Percentiles rank a stretch among this genome's conserved stretches.
Evolutionary conservation across 1,140 invertebrate genomes (phyloP).

Genomic region (Homalodisca vitripennis): DNA sequence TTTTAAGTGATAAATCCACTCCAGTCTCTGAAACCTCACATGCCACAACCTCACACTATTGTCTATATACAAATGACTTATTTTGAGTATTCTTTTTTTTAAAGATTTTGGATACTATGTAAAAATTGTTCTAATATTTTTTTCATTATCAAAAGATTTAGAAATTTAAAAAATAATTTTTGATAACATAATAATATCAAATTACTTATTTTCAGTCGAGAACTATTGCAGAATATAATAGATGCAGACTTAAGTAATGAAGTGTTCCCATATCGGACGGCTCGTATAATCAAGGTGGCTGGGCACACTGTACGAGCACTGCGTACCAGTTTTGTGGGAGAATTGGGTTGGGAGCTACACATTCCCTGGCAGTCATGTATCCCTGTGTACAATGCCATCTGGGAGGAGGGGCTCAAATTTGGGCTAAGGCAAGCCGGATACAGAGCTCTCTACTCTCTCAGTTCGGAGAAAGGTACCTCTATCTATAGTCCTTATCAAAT

Average conservation of each 20-base stretch:
- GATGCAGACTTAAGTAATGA: conserved; percentile 56
- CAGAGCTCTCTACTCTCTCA: conserved; percentile 78
- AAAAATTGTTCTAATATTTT: too few relatives aligned
- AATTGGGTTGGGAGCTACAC: conserved; percentile 86
- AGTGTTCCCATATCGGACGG: conserved; percentile 56
- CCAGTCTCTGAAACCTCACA: too few relatives aligned
- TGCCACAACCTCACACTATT: too few relatives aligned
- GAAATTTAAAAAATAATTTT: too few relatives aligned
- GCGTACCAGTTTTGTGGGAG: conserved; percentile 79
- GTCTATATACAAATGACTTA: too few relatives aligned
- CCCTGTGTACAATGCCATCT: conserved; percentile 60
- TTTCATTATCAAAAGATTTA: too few relatives aligned
- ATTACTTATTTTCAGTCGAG: conserved; percentile 56
- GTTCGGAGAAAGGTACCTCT: conserved; percentile 84
- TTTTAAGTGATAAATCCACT: too few relatives aligned
- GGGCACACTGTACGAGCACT: conserved; percentile 59
- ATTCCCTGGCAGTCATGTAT: conserved; percentile 67
- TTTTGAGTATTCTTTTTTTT: too few relatives aligned
- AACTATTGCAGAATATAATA: conserved; percentile 59
- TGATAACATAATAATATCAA: too few relatives aligned
- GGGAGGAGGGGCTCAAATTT: conserved; percentile 57
- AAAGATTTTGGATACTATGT: too few relatives aligned
- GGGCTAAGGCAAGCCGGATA: conserved; percentile 76
- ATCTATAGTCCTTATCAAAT: too few relatives aligned
- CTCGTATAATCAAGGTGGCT: conserved; percentile 54